Evolutionary conservation across 2,888 invertebrate species (phyloP).

Genomic region (Dorcus parallelipipedus): DNA sequence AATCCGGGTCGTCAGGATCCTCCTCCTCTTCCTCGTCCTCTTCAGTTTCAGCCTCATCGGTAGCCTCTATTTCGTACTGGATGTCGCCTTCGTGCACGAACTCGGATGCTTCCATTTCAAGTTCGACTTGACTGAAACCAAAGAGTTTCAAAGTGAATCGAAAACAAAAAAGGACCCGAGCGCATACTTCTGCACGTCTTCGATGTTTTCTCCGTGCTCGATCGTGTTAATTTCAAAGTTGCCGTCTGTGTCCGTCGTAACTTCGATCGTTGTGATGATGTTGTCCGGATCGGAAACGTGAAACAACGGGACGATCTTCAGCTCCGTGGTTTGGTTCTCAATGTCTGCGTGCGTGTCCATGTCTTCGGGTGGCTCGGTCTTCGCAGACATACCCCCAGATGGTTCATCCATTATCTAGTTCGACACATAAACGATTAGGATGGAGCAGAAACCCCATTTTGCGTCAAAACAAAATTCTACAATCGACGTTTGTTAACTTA

Average conservation of each 20-base stretch:
- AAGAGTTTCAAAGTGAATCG: neutral
- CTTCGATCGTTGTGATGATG: conserved; percentile 18
- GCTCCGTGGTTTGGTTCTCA: conserved; percentile 5
- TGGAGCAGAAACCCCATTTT: neutral
- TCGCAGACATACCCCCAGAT: conserved; percentile 5
- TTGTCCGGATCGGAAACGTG: conserved; percentile 8
- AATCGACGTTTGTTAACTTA: too few relatives aligned
- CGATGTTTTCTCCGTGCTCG: conserved; percentile 15
- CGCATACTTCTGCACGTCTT: conserved; percentile 17
- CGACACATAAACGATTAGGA: neutral
- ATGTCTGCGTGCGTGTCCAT: conserved; percentile 6
- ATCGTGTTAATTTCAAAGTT: conserved; percentile 31
- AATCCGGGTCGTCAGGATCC: conserved; percentile 18
- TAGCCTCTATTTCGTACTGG: conserved; percentile 14
- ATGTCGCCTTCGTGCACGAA: conserved; percentile 16
- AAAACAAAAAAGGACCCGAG: neutral
- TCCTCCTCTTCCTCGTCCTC: conserved; percentile 19
- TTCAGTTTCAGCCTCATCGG: conserved; percentile 13
- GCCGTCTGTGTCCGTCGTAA: conserved; percentile 31
- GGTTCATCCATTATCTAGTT: neutral
- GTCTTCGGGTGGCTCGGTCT: conserved; percentile 9
- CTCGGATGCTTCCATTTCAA: conserved; percentile 17
- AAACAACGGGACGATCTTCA: conserved; percentile 14
- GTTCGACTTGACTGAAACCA: neutral
- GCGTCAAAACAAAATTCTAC: neutral